A percentile compares a stretch with the other conserved stretches of the same genome.
Conservation (phyloP, 2,888 invertebrate genomes). For the Pseudoips prasinana region DNA sequence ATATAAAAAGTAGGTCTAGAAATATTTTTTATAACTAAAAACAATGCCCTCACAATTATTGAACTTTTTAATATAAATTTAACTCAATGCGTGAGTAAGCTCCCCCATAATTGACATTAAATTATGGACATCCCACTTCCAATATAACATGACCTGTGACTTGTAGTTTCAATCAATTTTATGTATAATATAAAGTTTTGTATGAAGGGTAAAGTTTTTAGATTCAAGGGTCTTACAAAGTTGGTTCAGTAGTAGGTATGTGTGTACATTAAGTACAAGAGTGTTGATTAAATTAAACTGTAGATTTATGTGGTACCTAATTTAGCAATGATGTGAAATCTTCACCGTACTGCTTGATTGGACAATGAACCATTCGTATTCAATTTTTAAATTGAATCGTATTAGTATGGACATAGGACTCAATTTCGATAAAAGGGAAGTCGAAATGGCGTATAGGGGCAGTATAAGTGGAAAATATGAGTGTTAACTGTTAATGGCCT, state of each 20-base stretch:
- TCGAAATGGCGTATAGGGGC: constrained; percentile 53
- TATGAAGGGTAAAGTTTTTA: too few species aligned
- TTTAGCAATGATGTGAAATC: constrained; percentile 77
- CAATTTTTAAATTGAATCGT: too few species aligned
- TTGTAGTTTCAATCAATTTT: too few species aligned
- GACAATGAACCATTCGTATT: too few species aligned
- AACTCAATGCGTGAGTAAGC: constrained; percentile 42
- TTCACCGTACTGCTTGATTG: constrained; percentile 33
- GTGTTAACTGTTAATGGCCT: constrained; percentile 30
- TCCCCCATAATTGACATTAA: constrained; percentile 69
- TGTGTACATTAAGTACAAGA: constrained; percentile 58
- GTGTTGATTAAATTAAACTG: constrained; percentile 80
- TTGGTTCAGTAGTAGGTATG: constrained; percentile 42
- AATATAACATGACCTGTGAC: constrained; percentile 28
- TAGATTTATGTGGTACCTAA: constrained; percentile 74
- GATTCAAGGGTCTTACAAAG: constrained; percentile 42
- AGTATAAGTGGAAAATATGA: constrained; percentile 55
- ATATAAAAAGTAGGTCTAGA: too few species aligned
- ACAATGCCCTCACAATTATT: too few species aligned
- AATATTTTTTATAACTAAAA: too few species aligned
- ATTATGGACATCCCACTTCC: constrained; percentile 53
- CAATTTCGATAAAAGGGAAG: too few species aligned
- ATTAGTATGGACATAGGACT: too few species aligned
- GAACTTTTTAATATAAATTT: too few species aligned
- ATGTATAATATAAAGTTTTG: too few species aligned